Percentiles rank a stretch among this genome's conserved stretches.
phyloP scores from a whole-genome alignment of 2,797 vertebrate species.

The Scyliorhinus canicula region DNA sequence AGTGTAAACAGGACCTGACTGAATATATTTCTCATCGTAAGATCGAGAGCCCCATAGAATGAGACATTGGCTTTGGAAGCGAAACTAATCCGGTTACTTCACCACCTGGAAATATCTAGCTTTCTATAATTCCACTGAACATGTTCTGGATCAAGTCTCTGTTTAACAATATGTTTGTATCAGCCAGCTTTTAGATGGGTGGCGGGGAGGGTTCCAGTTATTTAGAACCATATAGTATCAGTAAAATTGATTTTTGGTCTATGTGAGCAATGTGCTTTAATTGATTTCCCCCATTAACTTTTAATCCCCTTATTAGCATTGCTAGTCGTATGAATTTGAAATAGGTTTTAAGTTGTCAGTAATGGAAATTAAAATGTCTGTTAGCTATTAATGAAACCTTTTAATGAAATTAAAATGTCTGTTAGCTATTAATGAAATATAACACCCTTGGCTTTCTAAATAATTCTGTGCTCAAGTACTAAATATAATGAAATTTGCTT shows the following conservation, averaged over 20 bases:
- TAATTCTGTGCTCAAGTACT: background rate
- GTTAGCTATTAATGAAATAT: background rate
- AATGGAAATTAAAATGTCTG: background rate
- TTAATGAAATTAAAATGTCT: background rate
- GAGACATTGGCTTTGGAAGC: constrained; percentile 46
- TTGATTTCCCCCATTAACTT: background rate
- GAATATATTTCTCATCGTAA: constrained; percentile 44
- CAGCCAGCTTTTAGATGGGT: background rate
- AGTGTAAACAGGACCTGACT: constrained; percentile 49
- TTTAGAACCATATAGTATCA: background rate
- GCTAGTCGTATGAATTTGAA: background rate
- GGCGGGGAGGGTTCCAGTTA: background rate
- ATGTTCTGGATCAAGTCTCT: background rate
- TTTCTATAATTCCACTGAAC: constrained; percentile 39
- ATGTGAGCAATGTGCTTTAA: background rate
- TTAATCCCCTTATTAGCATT: background rate
- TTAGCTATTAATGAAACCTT: no score
- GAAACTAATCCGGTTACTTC: constrained; percentile 52
- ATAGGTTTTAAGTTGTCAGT: background rate
- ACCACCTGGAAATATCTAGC: constrained; percentile 50
- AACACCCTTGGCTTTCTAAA: background rate
- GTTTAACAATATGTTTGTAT: background rate
- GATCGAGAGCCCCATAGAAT: constrained; percentile 43
- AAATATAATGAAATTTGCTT: background rate
- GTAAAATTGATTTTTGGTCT: background rate